phyloP scores from a whole-genome alignment of 2,797 vertebrate species.

The Xyrichtys novacula region DNA sequence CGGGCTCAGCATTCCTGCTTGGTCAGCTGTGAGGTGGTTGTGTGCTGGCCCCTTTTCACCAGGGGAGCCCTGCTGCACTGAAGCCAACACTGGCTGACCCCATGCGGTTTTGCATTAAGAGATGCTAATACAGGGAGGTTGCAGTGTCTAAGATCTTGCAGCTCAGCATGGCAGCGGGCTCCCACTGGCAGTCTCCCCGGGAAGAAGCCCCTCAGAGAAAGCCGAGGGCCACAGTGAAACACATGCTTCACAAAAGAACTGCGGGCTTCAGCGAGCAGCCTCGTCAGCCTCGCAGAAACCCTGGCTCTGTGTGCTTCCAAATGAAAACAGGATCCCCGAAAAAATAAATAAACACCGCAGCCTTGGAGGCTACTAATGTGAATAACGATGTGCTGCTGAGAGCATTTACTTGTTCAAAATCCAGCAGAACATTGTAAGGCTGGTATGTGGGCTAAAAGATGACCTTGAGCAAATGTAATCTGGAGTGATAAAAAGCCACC shows the following conservation, averaged over 20 bases:
- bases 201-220: constrained; percentile 81
- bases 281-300: constrained; percentile 73
- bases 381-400: constrained; percentile 63
- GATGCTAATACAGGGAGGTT: constrained; percentile 80
- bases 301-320: constrained; percentile 58
- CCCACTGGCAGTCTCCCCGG: constrained; percentile 79
- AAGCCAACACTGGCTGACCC: constrained; percentile 74
- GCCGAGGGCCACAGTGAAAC: constrained; percentile 80
- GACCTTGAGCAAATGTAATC: constrained; percentile 70
- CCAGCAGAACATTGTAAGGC: constrained; percentile 64
- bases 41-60: constrained; percentile 71
- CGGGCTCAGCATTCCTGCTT: constrained; percentile 78
- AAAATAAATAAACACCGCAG: constrained; percentile 49
- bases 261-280: constrained; percentile 81
- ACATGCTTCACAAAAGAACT: constrained; percentile 81
- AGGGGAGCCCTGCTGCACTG: constrained; percentile 61
- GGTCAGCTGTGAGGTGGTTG: constrained; percentile 82
- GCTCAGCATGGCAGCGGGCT: constrained; percentile 78
- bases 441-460: constrained; percentile 52
- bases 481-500: constrained; percentile 65
- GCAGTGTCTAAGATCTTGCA: constrained; percentile 76
- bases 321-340: constrained; percentile 45
- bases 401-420: constrained; percentile 61
- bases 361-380: constrained; percentile 65
- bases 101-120: constrained; percentile 84